phyloP scores from a whole-genome alignment of 1,140 invertebrate genomes.

The Megathymus violae region DNA sequence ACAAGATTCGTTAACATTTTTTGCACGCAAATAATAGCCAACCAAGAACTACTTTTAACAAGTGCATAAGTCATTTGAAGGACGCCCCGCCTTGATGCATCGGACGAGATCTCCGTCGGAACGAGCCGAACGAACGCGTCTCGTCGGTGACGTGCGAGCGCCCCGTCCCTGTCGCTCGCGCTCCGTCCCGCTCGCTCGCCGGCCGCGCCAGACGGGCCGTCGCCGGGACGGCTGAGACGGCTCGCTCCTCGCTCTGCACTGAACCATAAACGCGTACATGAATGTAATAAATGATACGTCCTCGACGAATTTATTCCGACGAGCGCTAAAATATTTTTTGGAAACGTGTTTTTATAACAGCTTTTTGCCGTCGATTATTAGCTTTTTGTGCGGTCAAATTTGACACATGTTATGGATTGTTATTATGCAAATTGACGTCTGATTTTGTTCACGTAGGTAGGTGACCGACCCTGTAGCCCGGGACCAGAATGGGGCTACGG shows the following conservation, averaged over 20 bases:
- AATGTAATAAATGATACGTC: too few relatives aligned
- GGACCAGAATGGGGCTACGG: too few relatives aligned
- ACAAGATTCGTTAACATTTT: too few relatives aligned
- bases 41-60: too few relatives aligned
- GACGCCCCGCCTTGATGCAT: too few relatives aligned
- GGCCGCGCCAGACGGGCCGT: conserved; percentile 37
- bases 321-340: conserved; percentile 31
- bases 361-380: conserved; percentile 6
- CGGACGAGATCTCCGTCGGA: too few relatives aligned
- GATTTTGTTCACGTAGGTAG: neutral
- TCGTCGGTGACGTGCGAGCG: conserved; percentile 5
- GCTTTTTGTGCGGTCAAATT: conserved; percentile 9
- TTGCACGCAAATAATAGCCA: too few relatives aligned
- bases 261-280: conserved; percentile 10
- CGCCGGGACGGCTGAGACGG: too few relatives aligned
- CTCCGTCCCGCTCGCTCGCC: conserved; percentile 25
- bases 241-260: conserved; percentile 5
- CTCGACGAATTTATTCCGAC: conserved; percentile 27
- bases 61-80: too few relatives aligned
- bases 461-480: too few relatives aligned
- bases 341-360: conserved; percentile 20
- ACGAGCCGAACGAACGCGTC: neutral
- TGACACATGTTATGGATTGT: conserved; percentile 14
- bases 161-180: conserved; percentile 11
- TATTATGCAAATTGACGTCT: neutral